phyloP scores from a whole-genome alignment of 2,797 vertebrate species.

The Gadopsis bispinosus region DNA sequence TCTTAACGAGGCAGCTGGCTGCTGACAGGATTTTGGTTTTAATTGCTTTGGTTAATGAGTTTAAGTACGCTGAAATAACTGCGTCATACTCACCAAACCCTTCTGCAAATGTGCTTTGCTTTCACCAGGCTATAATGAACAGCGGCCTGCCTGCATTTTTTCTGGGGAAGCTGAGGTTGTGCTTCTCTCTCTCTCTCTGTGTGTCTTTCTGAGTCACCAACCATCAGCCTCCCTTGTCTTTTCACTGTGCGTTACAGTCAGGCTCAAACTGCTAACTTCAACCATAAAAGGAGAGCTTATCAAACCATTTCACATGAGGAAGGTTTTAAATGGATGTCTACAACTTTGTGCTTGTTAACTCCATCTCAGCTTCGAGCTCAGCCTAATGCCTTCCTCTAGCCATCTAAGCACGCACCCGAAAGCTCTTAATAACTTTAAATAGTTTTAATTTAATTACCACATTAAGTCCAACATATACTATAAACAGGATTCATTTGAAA shows the following conservation, averaged over 20 bases:
- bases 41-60: constrained; percentile 82
- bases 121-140: constrained; percentile 64
- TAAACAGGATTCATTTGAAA: constrained; percentile 11
- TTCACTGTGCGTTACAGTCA: constrained; percentile 38
- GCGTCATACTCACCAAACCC: constrained; percentile 69
- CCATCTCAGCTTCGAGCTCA: constrained; percentile 43
- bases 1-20: constrained; percentile 71
- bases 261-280: constrained; percentile 53
- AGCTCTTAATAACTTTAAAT: constrained; percentile 25
- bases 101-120: constrained; percentile 71
- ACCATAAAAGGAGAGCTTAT: constrained; percentile 77
- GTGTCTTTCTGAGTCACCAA: constrained; percentile 52
- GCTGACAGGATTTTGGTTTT: constrained; percentile 83
- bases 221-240: constrained; percentile 41
- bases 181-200: constrained; percentile 25
- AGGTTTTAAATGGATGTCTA: constrained; percentile 56
- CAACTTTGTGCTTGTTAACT: constrained; percentile 52
- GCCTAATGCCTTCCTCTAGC: constrained; percentile 25
- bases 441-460: not conserved
- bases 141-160: constrained; percentile 44
- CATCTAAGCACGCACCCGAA: constrained; percentile 32
- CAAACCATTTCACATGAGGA: constrained; percentile 58
- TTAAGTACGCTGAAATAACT: constrained; percentile 85
- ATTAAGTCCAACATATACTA: constrained; percentile 3
- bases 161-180: constrained; percentile 6